Conservation (phyloP, 2,888 invertebrate species). For the Drosophila sordidula region DNA sequence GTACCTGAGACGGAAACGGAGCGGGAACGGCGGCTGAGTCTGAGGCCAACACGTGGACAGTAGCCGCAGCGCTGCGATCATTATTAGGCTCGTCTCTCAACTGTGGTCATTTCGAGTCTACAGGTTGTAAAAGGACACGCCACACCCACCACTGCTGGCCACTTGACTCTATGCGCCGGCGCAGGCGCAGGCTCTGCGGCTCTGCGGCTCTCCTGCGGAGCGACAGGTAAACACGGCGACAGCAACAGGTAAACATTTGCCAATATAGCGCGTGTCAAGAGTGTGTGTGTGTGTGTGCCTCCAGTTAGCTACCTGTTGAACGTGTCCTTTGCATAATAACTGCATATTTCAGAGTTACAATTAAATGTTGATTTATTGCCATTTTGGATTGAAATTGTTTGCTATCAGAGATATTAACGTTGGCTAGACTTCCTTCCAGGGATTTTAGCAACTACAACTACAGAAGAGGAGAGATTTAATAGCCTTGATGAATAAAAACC, state of each 20-base stretch:
- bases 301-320: slow-evolving; percentile 42
- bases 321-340: slow-evolving; percentile 17
- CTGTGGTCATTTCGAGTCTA: slow-evolving; percentile 73
- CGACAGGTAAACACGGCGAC: slow-evolving; percentile 63
- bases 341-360: neutral
- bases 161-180: slow-evolving; percentile 83
- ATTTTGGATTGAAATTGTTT: too few species aligned
- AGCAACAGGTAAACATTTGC: slow-evolving; percentile 77
- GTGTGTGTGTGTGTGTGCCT: slow-evolving; percentile 20
- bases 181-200: slow-evolving; percentile 55
- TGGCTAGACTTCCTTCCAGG: too few species aligned
- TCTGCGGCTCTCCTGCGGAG: slow-evolving; percentile 36
- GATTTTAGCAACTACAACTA: too few species aligned
- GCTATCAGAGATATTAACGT: too few species aligned
- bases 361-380: neutral
- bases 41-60: slow-evolving; percentile 61
- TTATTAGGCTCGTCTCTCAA: slow-evolving; percentile 42
- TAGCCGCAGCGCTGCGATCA: slow-evolving; percentile 40
- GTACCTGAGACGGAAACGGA: slow-evolving; percentile 23
- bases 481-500: too few species aligned
- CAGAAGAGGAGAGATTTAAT: too few species aligned
- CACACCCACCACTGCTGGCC: slow-evolving; percentile 35
- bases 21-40: neutral
- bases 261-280: slow-evolving; percentile 67
- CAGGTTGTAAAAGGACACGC: slow-evolving; percentile 65